Evolutionary conservation across 2,797 vertebrate genomes (phyloP).

Genomic region (Fistularia commersonii): DNA sequence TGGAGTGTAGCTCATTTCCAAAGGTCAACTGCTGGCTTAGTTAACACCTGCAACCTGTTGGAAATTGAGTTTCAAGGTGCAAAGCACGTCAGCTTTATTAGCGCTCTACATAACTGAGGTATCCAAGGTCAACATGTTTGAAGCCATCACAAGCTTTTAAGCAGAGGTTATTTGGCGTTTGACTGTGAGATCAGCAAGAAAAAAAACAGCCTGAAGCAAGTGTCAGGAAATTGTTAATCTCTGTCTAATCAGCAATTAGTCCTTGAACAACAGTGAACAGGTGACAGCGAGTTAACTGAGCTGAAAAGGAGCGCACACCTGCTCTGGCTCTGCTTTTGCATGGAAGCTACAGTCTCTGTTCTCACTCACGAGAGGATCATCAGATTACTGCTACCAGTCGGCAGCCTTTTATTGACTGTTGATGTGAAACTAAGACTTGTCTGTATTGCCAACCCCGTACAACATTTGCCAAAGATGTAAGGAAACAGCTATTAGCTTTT

Average conservation of each 20-base stretch:
- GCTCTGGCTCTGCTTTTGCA: constrained; percentile 34
- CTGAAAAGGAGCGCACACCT: constrained; percentile 51
- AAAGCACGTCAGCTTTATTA: constrained; percentile 9
- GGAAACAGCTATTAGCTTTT: constrained; percentile 34
- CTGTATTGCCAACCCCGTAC: constrained; percentile 35
- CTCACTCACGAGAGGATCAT: constrained; percentile 38
- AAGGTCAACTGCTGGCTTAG: no score
- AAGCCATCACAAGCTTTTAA: constrained; percentile 8
- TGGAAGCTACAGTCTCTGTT: constrained; percentile 33
- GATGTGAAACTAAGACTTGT: constrained; percentile 33
- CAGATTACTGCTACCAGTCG: constrained; percentile 28
- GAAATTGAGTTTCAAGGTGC: constrained; percentile 11
- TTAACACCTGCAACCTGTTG: constrained; percentile 1
- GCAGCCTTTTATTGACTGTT: constrained; percentile 31
- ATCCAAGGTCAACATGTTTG: constrained; percentile 44
- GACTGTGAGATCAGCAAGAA: constrained; percentile 17
- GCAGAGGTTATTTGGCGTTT: constrained; percentile 23
- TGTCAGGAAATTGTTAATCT: constrained; percentile 60
- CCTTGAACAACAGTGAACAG: constrained; percentile 63
- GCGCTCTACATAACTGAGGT: constrained; percentile 15
- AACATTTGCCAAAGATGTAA: constrained; percentile 48
- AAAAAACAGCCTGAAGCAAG: constrained; percentile 44
- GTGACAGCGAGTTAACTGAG: constrained; percentile 49
- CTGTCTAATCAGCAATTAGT: constrained; percentile 73
- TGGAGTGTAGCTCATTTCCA: constrained; percentile 15